phyloP scores from a whole-genome alignment of 2,113 vertebrate genomes.

The Polypterus senegalus region DNA sequence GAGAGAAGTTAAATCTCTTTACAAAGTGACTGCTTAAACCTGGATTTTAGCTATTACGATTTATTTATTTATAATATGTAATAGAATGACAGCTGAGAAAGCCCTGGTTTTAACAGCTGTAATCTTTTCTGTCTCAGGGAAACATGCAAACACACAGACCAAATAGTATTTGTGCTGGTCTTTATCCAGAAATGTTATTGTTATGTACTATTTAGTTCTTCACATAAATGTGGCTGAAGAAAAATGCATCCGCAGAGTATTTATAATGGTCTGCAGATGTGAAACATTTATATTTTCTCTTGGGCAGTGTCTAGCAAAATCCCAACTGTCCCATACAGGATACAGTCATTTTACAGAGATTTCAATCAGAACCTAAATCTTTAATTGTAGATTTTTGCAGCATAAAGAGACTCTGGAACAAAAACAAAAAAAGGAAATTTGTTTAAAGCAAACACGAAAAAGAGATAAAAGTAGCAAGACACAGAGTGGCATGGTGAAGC shows the following conservation, averaged over 20 bases:
- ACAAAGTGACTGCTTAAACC: too few relatives aligned
- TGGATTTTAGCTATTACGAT: too few relatives aligned
- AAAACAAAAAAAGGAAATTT: too few relatives aligned
- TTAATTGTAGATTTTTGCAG: too few relatives aligned
- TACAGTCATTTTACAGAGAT: too few relatives aligned
- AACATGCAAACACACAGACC: conserved; percentile 39
- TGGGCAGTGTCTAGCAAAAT: not conserved
- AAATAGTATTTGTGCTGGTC: conserved; percentile 38
- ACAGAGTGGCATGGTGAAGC: too few relatives aligned
- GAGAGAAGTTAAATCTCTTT: too few relatives aligned
- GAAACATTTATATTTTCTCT: conserved; percentile 18
- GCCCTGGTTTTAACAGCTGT: conserved; percentile 41
- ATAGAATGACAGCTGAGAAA: conserved; percentile 13
- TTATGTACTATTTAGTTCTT: conserved; percentile 41
- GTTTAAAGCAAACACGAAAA: too few relatives aligned
- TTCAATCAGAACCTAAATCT: too few relatives aligned
- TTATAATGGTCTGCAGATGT: conserved; percentile 45
- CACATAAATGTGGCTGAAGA: conserved; percentile 38
- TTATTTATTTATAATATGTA: conserved; percentile 17
- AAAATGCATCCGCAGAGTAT: conserved; percentile 23
- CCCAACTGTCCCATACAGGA: not conserved
- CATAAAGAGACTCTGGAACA: too few relatives aligned
- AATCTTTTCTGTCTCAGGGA: conserved; percentile 37
- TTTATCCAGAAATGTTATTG: conserved; percentile 35
- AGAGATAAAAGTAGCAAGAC: too few relatives aligned